Evolutionary conservation across 2,113 vertebrate species (phyloP).

Genomic region (Cyanoderma ruficeps): DNA sequence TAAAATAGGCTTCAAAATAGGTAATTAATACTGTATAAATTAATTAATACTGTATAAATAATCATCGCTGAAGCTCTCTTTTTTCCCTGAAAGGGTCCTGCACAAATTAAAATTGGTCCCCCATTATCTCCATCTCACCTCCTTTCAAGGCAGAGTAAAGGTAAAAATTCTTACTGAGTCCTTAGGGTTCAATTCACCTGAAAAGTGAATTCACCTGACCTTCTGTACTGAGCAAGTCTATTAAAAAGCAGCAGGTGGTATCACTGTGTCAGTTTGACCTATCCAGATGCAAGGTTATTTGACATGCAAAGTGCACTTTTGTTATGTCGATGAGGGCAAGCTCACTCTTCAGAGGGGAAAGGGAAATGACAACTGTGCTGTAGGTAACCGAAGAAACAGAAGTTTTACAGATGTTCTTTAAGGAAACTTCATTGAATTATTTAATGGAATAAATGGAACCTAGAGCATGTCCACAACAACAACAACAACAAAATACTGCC

Average conservation of each 20-base stretch:
- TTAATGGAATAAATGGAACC: not conserved
- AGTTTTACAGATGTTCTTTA: not conserved
- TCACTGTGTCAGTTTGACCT: not conserved
- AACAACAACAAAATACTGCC: not conserved
- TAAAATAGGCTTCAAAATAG: not conserved
- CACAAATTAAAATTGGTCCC: not conserved
- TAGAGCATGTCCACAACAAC: not conserved
- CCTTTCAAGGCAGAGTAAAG: not conserved
- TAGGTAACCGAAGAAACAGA: not conserved
- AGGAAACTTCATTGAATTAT: not conserved
- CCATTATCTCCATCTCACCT: not conserved
- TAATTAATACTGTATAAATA: constrained; percentile 29
- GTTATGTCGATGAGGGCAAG: not conserved
- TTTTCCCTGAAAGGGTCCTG: not conserved
- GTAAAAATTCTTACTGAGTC: constrained; percentile 8
- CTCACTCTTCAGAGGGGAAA: not conserved
- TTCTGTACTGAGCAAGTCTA: not conserved
- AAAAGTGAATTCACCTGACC: not conserved
- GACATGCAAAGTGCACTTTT: not conserved
- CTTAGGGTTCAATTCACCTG: constrained; percentile 1
- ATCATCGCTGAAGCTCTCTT: not conserved
- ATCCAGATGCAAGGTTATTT: not conserved
- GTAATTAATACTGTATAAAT: constrained; percentile 12
- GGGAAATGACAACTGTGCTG: not conserved
- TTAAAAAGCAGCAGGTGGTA: constrained; percentile 3